Conservation (phyloP, 2,113 vertebrate species). For the Aldabrachelys gigantea region DNA sequence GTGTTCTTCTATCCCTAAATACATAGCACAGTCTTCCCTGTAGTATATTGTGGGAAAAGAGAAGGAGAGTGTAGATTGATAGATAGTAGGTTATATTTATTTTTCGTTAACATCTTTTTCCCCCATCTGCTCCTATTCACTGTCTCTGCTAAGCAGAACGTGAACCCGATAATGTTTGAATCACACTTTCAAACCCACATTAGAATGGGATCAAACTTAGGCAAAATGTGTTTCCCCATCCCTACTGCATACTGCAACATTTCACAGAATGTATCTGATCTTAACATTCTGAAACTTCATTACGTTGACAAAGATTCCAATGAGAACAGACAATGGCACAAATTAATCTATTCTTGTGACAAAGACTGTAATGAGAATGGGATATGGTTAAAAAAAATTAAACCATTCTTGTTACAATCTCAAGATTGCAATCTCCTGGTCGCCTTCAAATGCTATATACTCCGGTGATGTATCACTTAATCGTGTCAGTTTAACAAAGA, state of each 20-base stretch:
- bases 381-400: slow-evolving; percentile 46
- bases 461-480: slow-evolving; percentile 11
- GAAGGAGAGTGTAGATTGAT: background rate
- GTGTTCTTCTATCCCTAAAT: background rate
- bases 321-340: slow-evolving; percentile 28
- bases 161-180: fast-evolving
- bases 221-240: background rate
- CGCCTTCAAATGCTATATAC: background rate
- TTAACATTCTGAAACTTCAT: slow-evolving; percentile 15
- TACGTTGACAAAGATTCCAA: slow-evolving; percentile 33
- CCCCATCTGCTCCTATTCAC: background rate
- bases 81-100: background rate
- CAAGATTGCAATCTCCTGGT: slow-evolving; percentile 31
- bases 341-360: slow-evolving; percentile 47
- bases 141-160: background rate
- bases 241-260: background rate
- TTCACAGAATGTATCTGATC: background rate
- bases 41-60: background rate
- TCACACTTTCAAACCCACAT: background rate
- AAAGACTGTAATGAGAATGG: slow-evolving; percentile 42
- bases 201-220: background rate
- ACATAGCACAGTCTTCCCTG: background rate
- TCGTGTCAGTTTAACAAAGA: slow-evolving; percentile 39
- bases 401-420: slow-evolving; percentile 16
- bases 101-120: background rate